phyloP scores from a whole-genome alignment of 2,113 vertebrate genomes.

The Solenodon paradoxus region DNA sequence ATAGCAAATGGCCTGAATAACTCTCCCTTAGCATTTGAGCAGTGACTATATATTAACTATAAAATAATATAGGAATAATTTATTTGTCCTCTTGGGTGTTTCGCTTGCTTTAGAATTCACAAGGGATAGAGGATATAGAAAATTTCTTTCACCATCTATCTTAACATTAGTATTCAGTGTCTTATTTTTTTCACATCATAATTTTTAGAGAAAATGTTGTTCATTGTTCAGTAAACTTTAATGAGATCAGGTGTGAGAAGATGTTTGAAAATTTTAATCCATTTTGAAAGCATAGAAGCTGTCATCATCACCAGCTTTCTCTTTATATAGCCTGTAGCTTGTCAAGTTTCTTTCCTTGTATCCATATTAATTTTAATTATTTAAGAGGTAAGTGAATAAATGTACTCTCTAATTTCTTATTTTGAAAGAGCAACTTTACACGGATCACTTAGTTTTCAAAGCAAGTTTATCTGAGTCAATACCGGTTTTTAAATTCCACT shows the following conservation, averaged over 20 bases:
- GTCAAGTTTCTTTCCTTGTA: neutral
- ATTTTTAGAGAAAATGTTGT: neutral
- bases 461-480: neutral
- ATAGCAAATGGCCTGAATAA: neutral
- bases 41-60: neutral
- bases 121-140: neutral
- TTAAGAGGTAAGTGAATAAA: neutral
- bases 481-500: no score
- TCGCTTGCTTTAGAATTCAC: neutral
- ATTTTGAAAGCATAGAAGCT: neutral
- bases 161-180: neutral
- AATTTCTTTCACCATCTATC: neutral
- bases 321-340: neutral
- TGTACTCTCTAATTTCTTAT: neutral
- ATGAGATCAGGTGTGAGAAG: neutral
- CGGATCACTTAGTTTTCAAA: neutral
- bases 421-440: neutral
- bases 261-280: neutral
- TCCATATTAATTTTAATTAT: neutral
- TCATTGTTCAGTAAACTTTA: neutral
- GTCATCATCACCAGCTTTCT: neutral
- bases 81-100: neutral
- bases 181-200: neutral
- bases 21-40: neutral
- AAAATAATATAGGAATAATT: neutral